phyloP scores from a whole-genome alignment of 2,888 invertebrate species.

The Noctua janthina region DNA sequence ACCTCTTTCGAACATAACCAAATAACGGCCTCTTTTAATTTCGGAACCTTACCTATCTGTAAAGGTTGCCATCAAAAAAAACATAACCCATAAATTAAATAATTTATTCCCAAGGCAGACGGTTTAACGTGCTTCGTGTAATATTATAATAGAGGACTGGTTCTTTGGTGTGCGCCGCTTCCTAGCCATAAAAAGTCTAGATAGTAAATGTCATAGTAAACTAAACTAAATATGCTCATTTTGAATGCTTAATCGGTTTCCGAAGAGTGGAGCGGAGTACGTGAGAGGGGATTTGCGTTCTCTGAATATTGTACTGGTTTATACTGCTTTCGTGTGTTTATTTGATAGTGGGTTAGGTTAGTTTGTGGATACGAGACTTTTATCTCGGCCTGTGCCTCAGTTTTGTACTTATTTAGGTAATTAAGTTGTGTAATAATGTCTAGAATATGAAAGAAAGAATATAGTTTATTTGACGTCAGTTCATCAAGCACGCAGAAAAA shows the following conservation, averaged over 20 bases:
- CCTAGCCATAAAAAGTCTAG: slow-evolving; percentile 86
- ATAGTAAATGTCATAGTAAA: slow-evolving; percentile 87
- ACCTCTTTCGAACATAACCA: slow-evolving; percentile 59
- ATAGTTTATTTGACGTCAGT: too few species aligned
- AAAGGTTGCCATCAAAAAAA: slow-evolving; percentile 80
- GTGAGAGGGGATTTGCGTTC: slow-evolving; percentile 59
- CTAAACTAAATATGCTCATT: slow-evolving; percentile 84
- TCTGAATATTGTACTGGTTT: slow-evolving; percentile 34
- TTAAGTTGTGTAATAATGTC: not conserved
- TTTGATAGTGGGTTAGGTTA: not conserved
- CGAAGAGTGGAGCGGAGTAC: slow-evolving; percentile 66
- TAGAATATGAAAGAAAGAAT: not conserved
- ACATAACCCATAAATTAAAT: slow-evolving; percentile 83
- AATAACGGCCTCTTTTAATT: slow-evolving; percentile 61
- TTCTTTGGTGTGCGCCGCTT: slow-evolving; percentile 84
- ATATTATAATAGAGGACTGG: slow-evolving; percentile 74
- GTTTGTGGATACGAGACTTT: not conserved
- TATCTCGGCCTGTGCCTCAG: not conserved
- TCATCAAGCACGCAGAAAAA: too few species aligned
- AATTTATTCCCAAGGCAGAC: slow-evolving; percentile 83
- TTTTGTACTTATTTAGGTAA: not conserved
- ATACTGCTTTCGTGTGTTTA: not conserved
- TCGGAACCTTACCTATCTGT: slow-evolving; percentile 58
- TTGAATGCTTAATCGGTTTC: slow-evolving; percentile 82
- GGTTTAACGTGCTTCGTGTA: slow-evolving; percentile 79